Evolutionary conservation across 2,797 vertebrate species (phyloP).

Genomic region (Microchirus variegatus): DNA sequence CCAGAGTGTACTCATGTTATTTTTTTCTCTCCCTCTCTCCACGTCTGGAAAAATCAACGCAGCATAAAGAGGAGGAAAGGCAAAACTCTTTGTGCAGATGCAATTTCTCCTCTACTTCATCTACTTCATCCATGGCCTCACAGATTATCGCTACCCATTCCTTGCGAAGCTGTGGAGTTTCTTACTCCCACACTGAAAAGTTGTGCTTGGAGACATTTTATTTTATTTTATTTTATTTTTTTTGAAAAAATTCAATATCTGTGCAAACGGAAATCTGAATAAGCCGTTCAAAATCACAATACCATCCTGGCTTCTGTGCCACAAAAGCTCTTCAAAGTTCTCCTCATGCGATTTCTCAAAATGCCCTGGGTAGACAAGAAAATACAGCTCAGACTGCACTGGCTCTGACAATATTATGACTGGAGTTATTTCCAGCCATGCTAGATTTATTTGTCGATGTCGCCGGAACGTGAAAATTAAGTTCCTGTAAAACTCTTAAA

Average conservation of each 20-base stretch:
- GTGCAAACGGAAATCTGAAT: conserved; percentile 43
- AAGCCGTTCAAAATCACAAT: conserved; percentile 47
- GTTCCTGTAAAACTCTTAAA: conserved; percentile 15
- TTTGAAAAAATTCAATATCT: conserved; percentile 31
- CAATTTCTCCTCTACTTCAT: conserved; percentile 30
- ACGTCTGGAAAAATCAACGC: conserved; percentile 68
- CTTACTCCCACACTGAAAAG: conserved; percentile 19
- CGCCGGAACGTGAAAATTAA: conserved; percentile 26
- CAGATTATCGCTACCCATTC: conserved; percentile 13
- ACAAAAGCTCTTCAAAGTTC: conserved; percentile 37
- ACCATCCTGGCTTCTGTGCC: conserved; percentile 10
- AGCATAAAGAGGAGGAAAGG: conserved; percentile 38
- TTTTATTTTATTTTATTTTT: not conserved
- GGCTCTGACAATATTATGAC: conserved; percentile 59
- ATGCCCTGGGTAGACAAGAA: conserved; percentile 32
- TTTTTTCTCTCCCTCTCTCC: conserved; percentile 31
- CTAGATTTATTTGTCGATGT: conserved; percentile 41
- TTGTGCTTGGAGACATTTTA: conserved; percentile 18
- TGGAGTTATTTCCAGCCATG: conserved; percentile 39
- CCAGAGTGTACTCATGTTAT: conserved; percentile 37
- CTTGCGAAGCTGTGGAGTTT: conserved; percentile 18
- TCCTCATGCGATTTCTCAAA: conserved; percentile 33
- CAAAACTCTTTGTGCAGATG: conserved; percentile 50
- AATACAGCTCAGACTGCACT: conserved; percentile 27
- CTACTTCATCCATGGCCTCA: conserved; percentile 17